Evolutionary conservation across 30 jellyfish, hydroid and myxozoan genomes (phyloP).

Genomic region (Catostylus mosaicus): DNA sequence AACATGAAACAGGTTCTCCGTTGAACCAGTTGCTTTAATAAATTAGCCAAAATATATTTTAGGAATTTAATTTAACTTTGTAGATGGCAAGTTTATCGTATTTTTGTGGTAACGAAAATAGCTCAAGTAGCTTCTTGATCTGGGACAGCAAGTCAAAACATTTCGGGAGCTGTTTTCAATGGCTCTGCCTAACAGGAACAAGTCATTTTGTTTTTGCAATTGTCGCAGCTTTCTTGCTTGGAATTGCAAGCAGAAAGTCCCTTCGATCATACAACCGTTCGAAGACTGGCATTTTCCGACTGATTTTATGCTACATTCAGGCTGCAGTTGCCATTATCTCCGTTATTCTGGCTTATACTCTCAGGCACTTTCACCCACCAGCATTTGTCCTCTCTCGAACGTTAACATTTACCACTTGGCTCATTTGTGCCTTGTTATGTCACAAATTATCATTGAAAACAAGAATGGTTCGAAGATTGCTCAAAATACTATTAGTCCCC

Average conservation of each 20-base stretch:
- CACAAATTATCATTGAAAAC: conserved; percentile 16
- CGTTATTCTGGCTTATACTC: conserved; percentile 48
- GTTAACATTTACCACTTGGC: conserved; percentile 78
- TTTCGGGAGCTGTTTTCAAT: conserved; percentile 82
- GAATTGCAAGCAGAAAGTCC: conserved; percentile 12
- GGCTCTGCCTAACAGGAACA: conserved; percentile 72
- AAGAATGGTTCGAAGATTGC: neutral
- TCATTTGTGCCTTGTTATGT: conserved; percentile 59
- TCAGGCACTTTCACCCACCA: conserved; percentile 63
- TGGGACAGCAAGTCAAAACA: conserved; percentile 63
- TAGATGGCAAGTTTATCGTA: conserved; percentile 50
- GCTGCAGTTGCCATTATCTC: conserved; percentile 50
- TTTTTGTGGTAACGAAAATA: conserved; percentile 67
- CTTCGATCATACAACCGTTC: conserved; percentile 14
- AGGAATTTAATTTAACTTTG: neutral
- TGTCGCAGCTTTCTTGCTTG: conserved; percentile 55
- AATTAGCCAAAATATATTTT: too few relatives aligned
- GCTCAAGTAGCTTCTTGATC: conserved; percentile 19
- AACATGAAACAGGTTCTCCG: too few relatives aligned
- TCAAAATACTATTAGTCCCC: conserved; percentile 15
- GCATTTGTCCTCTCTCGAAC: conserved; percentile 83
- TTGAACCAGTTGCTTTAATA: too few relatives aligned
- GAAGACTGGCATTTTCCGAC: conserved; percentile 19
- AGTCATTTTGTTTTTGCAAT: conserved; percentile 67
- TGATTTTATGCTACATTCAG: conserved; percentile 26